A percentile compares a stretch with the other conserved stretches of the same genome.
These are phyloP conservation scores for Nannoperca obscura DNA, from an alignment of 2,797 vertebrate species.

Conservation along the genomic window DNA sequence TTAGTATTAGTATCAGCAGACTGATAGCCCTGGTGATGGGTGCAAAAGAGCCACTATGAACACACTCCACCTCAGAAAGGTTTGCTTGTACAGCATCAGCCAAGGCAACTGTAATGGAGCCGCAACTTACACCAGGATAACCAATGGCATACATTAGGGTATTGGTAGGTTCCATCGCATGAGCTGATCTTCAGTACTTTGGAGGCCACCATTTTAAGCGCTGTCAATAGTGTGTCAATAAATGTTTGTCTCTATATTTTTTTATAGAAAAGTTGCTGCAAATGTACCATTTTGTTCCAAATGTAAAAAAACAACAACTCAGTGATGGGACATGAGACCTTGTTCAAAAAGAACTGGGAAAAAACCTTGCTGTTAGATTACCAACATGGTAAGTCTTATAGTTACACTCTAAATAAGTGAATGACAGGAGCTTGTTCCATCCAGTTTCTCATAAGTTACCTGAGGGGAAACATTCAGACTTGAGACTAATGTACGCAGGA, in stretches of 20 bases:
- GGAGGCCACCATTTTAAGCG: not conserved
- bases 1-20: slow-evolving; percentile 76
- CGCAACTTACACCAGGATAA: not conserved
- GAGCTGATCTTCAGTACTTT: not conserved
- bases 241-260: no score
- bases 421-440: slow-evolving; percentile 42
- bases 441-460: slow-evolving; percentile 47
- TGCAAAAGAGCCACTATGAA: slow-evolving; percentile 44
- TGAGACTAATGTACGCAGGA: slow-evolving; percentile 43
- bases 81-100: not conserved
- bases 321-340: no score
- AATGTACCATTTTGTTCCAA: not conserved
- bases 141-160: not conserved
- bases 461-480: slow-evolving; percentile 31
- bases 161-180: not conserved
- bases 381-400: not conserved
- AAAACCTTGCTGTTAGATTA: not conserved
- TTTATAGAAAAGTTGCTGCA: no score
- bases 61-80: slow-evolving; percentile 18
- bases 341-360: not conserved
- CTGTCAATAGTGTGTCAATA: not conserved
- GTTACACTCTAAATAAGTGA: not conserved
- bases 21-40: slow-evolving; percentile 55
- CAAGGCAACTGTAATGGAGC: not conserved
- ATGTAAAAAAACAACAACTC: no score